Evolutionary conservation across 2,797 vertebrate species (phyloP), one percentile per base, ranked within the genome.

Genomic region (Chelmon rostratus): DNA sequence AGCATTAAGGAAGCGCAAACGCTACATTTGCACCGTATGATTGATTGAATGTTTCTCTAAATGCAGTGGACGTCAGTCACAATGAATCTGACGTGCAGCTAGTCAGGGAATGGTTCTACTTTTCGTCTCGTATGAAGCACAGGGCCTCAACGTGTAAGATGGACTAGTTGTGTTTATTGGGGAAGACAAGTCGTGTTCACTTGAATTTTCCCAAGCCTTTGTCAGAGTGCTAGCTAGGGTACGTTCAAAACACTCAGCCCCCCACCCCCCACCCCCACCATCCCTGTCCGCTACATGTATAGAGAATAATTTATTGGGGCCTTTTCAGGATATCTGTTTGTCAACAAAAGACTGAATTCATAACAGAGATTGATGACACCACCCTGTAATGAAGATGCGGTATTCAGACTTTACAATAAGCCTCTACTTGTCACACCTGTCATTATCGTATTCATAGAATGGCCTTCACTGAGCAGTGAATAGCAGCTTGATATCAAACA

Each of bases 141-240:
- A 33, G 46, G 40, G 80, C 86, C 46, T 87, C 76, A 77, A 68
- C 67, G 68, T 80, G 59, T 33, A 82, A 88, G 88, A 91, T 54
- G 78, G 78, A 91, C 87, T 76, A 56, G 80, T 83, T 76, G 42
- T 11, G 69, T 70, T 91, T 88, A 93, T 91, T 87, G 87, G 76
- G 61, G 73, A 83, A 83, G 93, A 91, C 91, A 89, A 81, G 87
- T 61, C 23, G 52, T 79, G 91, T 82, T 93, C 82, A 73, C 71
- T 90, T 90, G 86, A 54, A 93, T 92, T 90, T 89, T 74, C 77
- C 21, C 40, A 8, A 57, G 85, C 84, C 86, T 93, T 94, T 92
- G 85, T 92, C 88, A 90, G 86, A 74, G 83, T 44, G 61, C 84
- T 21, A 31, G 61, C 84, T 19, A 25, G 28, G 59, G 46, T 79